Base-by-base conservation (phyloP, 2,888 invertebrate genomes). In the Rhingia rostrata region DNA sequence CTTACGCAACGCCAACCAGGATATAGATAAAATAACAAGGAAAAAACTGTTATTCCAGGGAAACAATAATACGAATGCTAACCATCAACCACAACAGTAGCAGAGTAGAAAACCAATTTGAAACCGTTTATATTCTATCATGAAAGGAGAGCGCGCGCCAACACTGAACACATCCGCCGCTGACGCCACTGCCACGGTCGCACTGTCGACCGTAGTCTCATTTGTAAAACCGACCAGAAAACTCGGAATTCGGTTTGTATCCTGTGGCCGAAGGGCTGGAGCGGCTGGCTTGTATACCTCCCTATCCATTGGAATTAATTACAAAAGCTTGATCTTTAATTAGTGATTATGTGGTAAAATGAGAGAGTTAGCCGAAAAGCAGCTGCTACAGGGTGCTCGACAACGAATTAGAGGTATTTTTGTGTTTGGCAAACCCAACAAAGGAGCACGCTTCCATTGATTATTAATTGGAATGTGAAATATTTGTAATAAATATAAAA, bases 291-390 rank as follows among this genome's bases (percentile, higher is more conserved):
- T 3, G 32, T 60, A n/a, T 4, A 5, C 12, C 2, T 39, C 35
- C 47, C 64, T 3, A 4, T 2, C 33, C 47, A 39, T 43, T 30
- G 56, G 51, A 80, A 80, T 79, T 80, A 80, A 84, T 84, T 75
- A 70, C 75, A 70, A 75, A 80, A 56, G 84, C 80, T 70, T 54
- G 84, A 84, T 80, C 84, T 84, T 84, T 84, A 84, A 84, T 80
- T 80, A 84, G 80, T 84, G 84, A 84, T 80, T 84, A 80, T 75
- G 80, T 58, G 84, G 80, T 60, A 49, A 72, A 72, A 67, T 63
- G 66, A 78, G 66, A 33, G 47, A 67, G 67, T 14, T 33, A 56
- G 49, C 33, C 10, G 4, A 39, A 32, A 33, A 53, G 14, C 72
- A 61, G 60, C 22, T 73, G 54, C 39, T 47, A 22, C 22, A 22